Evolutionary conservation across 2,113 vertebrate species (phyloP).

Genomic region (Triplophysa rosa): DNA sequence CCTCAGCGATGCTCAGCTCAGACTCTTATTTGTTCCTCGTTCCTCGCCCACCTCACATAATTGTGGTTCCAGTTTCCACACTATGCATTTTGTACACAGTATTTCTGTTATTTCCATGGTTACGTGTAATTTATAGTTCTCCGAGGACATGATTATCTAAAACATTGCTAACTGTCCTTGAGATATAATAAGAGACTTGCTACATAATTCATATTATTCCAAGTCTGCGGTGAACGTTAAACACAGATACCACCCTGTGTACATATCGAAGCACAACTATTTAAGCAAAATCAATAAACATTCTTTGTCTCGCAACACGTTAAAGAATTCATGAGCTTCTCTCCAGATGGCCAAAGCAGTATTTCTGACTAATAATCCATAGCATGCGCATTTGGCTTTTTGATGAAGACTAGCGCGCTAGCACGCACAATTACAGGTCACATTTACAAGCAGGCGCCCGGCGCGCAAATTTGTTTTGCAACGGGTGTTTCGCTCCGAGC

Average conservation of each 20-base stretch:
- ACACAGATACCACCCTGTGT: constrained; percentile 19
- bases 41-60: constrained; percentile 33
- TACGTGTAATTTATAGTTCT: constrained; percentile 37
- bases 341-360: constrained; percentile 62
- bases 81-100: constrained; percentile 16
- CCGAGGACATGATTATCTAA: constrained; percentile 37
- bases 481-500: constrained; percentile 70
- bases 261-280: constrained; percentile 46
- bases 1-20: neutral
- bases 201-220: constrained; percentile 14
- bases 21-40: constrained; percentile 24
- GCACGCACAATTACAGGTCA: constrained; percentile 73
- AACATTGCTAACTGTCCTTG: constrained; percentile 11
- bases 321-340: constrained; percentile 57
- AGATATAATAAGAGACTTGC: constrained; percentile 17
- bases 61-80: neutral
- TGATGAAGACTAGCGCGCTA: constrained; percentile 73
- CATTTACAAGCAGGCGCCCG: constrained; percentile 60
- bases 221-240: constrained; percentile 36
- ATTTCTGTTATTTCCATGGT: constrained; percentile 35
- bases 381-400: constrained; percentile 64
- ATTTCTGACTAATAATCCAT: constrained; percentile 70
- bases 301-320: constrained; percentile 57
- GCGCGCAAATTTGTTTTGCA: constrained; percentile 72
- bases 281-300: constrained; percentile 67